Evolutionary conservation across 2,797 vertebrate species (phyloP).

Genomic region (Hippopotamyrus pictus): DNA sequence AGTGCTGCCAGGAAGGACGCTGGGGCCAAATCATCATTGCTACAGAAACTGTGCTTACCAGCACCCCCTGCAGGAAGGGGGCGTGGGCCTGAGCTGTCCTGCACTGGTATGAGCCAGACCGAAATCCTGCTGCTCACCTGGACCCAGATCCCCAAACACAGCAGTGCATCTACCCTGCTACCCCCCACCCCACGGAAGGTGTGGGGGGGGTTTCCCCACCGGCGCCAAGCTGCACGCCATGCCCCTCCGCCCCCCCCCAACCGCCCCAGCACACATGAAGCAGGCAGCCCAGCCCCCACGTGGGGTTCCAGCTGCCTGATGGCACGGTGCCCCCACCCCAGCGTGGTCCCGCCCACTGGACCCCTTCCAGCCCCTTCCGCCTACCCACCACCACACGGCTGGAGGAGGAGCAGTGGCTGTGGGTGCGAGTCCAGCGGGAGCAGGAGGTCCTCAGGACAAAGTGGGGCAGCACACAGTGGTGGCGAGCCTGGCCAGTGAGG

Average conservation of each 20-base stretch:
- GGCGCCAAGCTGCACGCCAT: slow-evolving; percentile 19
- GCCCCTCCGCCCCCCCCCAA: slow-evolving; percentile 8
- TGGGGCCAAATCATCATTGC: not conserved
- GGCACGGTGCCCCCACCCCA: not conserved
- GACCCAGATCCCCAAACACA: not conserved
- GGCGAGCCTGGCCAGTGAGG: not conserved
- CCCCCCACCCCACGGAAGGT: not conserved
- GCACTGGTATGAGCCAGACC: not conserved
- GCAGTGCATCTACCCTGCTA: not conserved
- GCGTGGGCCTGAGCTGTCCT: not conserved
- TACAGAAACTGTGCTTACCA: not conserved
- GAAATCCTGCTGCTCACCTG: not conserved
- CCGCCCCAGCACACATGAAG: not conserved
- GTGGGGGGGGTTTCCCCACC: slow-evolving; percentile 15
- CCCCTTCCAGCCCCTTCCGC: not conserved
- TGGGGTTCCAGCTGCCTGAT: not conserved
- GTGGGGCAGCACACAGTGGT: not conserved
- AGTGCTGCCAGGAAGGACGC: slow-evolving; percentile 37
- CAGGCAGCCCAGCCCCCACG: not conserved
- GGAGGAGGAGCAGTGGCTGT: not conserved
- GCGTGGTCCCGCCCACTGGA: not conserved
- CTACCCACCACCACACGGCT: not conserved
- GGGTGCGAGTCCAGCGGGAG: not conserved
- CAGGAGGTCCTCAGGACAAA: not conserved
- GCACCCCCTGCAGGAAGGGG: not conserved